Evolutionary conservation across 2,113 vertebrate genomes (phyloP).

Genomic region (Dromiciops gliroides): DNA sequence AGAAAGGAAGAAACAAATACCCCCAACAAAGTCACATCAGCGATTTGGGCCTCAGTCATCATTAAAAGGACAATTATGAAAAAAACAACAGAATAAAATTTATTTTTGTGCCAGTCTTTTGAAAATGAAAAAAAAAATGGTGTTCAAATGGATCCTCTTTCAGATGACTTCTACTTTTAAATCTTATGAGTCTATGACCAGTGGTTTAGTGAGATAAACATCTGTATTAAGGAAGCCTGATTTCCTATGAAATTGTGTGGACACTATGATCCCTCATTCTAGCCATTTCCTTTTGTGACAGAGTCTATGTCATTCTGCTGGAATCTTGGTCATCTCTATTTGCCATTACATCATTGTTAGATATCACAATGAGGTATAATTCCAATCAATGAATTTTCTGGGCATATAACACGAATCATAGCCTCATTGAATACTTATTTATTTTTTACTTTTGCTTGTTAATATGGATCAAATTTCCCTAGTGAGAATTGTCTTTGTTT

Average conservation of each 20-base stretch:
- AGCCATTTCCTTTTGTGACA: not conserved
- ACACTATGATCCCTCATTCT: not conserved
- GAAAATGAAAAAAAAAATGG: too few relatives aligned
- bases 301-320: not conserved
- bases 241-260: not conserved
- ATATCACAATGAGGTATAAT: not conserved
- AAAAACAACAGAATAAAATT: not conserved
- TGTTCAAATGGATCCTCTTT: not conserved
- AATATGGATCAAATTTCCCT: not conserved
- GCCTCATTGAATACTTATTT: not conserved
- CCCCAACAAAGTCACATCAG: not conserved
- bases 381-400: not conserved
- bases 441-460: not conserved
- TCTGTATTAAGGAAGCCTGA: not conserved
- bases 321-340: not conserved
- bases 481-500: not conserved
- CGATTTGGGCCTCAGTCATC: not conserved
- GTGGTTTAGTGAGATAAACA: not conserved
- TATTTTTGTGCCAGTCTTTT: not conserved
- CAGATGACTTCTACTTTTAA: not conserved
- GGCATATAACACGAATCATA: not conserved
- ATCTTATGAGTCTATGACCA: not conserved
- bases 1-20: not conserved
- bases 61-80: not conserved
- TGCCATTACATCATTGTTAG: too few relatives aligned